A percentile compares a stretch with the other conserved stretches of the same genome.
phyloP scores from a whole-genome alignment of 2,113 vertebrate species.

The Oryzias curvinotus region DNA sequence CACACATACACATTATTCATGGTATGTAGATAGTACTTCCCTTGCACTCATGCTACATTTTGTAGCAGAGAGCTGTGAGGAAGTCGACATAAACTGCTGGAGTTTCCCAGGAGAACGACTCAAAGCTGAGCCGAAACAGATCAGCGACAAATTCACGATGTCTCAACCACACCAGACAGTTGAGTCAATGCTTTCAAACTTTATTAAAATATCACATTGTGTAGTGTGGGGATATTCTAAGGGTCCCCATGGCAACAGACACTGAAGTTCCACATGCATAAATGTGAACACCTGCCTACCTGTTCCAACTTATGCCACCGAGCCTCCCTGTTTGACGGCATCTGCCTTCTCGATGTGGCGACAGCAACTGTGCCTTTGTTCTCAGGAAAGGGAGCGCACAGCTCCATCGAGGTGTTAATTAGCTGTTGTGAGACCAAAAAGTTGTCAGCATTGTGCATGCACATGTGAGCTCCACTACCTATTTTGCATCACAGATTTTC shows the following conservation, averaged over 20 bases:
- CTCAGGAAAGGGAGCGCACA: slow-evolving; percentile 26
- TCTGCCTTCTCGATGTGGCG: slow-evolving; percentile 40
- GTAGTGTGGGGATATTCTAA: slow-evolving; percentile 60
- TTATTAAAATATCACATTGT: slow-evolving; percentile 66
- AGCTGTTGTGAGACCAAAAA: slow-evolving; percentile 52
- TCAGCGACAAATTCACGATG: slow-evolving; percentile 28
- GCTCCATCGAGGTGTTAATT: slow-evolving; percentile 63
- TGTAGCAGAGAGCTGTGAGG: slow-evolving; percentile 10
- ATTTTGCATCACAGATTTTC: slow-evolving; percentile 34
- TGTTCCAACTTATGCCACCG: slow-evolving; percentile 48
- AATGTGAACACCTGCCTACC: slow-evolving; percentile 60
- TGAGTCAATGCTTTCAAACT: slow-evolving; percentile 57
- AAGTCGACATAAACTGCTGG: slow-evolving; percentile 12
- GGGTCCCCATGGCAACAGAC: slow-evolving; percentile 77
- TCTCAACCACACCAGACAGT: slow-evolving; percentile 44
- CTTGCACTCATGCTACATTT: slow-evolving; percentile 17
- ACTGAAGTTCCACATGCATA: slow-evolving; percentile 61
- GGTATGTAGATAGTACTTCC: slow-evolving; percentile 31
- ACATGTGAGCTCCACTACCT: slow-evolving; percentile 39
- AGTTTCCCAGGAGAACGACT: slow-evolving; percentile 12
- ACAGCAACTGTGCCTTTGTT: slow-evolving; percentile 55
- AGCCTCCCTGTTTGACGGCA: slow-evolving; percentile 44
- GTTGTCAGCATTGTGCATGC: slow-evolving; percentile 38
- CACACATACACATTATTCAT: slow-evolving; percentile 28
- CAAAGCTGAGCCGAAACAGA: slow-evolving; percentile 12